Percentiles rank a stretch among this genome's conserved stretches.
phyloP scores from a whole-genome alignment of 1,140 invertebrate genomes.

The Hetaerina americana region DNA sequence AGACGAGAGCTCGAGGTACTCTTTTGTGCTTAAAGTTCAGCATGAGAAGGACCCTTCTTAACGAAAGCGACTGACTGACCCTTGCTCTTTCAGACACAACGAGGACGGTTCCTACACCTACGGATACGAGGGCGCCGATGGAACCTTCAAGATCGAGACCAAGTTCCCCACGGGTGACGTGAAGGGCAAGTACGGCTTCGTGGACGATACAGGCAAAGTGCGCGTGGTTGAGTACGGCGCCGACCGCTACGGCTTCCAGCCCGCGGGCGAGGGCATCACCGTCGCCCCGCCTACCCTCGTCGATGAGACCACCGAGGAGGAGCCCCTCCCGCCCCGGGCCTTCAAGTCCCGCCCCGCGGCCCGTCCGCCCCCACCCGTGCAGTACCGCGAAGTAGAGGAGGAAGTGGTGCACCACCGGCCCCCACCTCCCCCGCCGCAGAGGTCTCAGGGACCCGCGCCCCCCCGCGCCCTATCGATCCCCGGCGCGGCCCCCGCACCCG shows the following conservation, averaged over 20 bases:
- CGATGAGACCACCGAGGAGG: conserved; percentile 37
- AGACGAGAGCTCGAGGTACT: no score
- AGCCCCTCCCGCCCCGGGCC: neutral
- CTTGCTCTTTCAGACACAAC: conserved; percentile 51
- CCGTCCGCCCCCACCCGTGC: neutral
- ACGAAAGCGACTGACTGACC: no score
- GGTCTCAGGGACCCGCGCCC: neutral
- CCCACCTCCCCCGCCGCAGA: neutral
- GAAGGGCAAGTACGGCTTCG: conserved; percentile 75
- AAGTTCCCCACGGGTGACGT: conserved; percentile 64
- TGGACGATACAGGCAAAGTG: conserved; percentile 65
- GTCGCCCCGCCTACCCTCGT: conserved; percentile 65
- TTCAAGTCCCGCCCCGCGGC: conserved; percentile 4
- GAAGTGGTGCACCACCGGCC: neutral
- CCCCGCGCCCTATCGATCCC: conserved; percentile 26
- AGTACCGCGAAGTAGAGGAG: neutral
- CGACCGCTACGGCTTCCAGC: conserved; percentile 74
- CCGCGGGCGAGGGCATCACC: conserved; percentile 70
- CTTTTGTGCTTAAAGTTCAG: no score
- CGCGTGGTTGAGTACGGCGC: conserved; percentile 78
- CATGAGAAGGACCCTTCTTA: no score
- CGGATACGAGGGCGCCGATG: conserved; percentile 71
- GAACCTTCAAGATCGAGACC: conserved; percentile 75
- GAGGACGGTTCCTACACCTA: conserved; percentile 79
- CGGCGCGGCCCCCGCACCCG: conserved; percentile 28